Evolutionary conservation across 2,113 vertebrate species (phyloP).

Genomic region (Ciconia maguari): DNA sequence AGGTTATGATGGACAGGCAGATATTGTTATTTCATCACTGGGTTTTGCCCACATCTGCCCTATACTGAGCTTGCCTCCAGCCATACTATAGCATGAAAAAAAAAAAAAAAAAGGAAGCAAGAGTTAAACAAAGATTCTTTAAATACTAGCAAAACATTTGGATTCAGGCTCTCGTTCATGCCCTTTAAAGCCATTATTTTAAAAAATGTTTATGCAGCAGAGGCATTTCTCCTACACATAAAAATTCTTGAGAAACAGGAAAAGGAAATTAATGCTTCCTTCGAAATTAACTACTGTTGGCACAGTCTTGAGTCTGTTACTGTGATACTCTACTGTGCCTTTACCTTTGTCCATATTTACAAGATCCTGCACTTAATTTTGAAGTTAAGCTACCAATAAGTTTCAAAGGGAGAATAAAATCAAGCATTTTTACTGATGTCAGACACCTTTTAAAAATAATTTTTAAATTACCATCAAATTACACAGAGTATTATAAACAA

Average conservation of each 20-base stretch:
- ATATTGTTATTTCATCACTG: neutral
- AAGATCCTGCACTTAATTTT: neutral
- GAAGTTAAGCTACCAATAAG: neutral
- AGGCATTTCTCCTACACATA: conserved; percentile 13
- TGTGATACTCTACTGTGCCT: neutral
- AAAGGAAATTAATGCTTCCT: conserved; percentile 61
- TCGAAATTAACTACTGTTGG: neutral
- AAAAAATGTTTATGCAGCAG: conserved; percentile 24
- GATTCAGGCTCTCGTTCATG: neutral
- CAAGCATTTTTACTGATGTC: neutral
- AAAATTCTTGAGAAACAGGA: conserved; percentile 64
- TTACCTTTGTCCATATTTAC: conserved; percentile 13
- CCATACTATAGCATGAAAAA: neutral
- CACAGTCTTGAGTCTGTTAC: neutral
- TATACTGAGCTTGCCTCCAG: neutral
- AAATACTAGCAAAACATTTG: neutral
- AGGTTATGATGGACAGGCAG: neutral
- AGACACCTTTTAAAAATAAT: neutral
- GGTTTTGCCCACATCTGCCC: neutral
- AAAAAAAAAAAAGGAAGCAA: neutral
- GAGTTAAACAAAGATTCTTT: neutral
- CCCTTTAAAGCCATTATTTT: neutral
- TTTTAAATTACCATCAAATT: neutral
- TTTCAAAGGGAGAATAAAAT: neutral
- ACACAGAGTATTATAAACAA: neutral